Evolutionary conservation across 2,113 vertebrate species (phyloP), one percentile per base, ranked within the genome.

Genomic region (Microtus richardsoni): DNA sequence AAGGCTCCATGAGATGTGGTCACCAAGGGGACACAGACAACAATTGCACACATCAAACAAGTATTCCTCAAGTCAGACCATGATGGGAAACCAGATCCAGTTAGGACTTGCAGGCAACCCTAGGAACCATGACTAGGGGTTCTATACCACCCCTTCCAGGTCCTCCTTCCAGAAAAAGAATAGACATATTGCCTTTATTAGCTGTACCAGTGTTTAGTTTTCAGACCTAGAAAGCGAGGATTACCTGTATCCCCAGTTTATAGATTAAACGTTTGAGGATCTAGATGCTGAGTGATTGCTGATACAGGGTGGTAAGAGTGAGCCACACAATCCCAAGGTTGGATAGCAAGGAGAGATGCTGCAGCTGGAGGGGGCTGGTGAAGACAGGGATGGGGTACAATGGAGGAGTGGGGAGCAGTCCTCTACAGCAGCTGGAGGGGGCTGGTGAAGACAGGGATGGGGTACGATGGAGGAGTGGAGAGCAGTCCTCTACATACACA

Each of bases 21-120:
- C 0, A 5, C 3, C 6, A 2, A 41, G 33, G 41, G 12, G 1
- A 2, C 24, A 13, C 3, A 41, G n/a, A 21, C 52, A 28, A 14
- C 3, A 11, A 2, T 2, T 0, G 0, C 64, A 39, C 2, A 30
- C 36, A 2, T 73, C 77, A 16, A 24, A 52, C 26, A 84, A 22
- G 13, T 19, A n/a, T 26, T 60, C 33, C 13, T 33, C 39, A 3
- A 66, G 54, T 68, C 39, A 41, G 74, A 75, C 33, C 52, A 2
- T 36, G 83, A 66, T 47, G 17, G 62, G 28, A 68, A 64, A 24
- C 6, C 39, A 47, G 24, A 28, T 68, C n/a, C 58, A 80, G 10
- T 80, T 52, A 54, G 16, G 60, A 39, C 1, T 49, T 52, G 62
- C 26, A 6, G n/a, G 64, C 58, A 85, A 64, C 2, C 30, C 24